A percentile compares a stretch with the other conserved stretches of the same genome.
Evolutionary conservation across 2,888 invertebrate species (phyloP).

Genomic region (Odiellus spinosus): DNA sequence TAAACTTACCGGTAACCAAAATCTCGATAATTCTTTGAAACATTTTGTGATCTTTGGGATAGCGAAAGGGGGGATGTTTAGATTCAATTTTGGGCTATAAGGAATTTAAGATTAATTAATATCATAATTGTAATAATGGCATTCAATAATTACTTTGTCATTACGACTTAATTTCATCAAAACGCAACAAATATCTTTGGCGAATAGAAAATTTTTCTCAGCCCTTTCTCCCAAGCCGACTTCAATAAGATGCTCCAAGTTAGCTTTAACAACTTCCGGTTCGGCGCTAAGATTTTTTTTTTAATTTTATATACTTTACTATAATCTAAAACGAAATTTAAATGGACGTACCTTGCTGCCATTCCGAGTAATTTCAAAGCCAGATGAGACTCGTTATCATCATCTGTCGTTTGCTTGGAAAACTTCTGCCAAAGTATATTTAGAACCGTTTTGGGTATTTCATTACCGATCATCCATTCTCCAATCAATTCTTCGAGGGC

Average conservation of each 20-base stretch:
- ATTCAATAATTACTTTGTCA: slow-evolving; percentile 21
- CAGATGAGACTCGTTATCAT: slow-evolving; percentile 52
- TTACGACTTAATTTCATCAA: slow-evolving; percentile 33
- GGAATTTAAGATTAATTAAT: not conserved
- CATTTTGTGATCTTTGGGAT: slow-evolving; percentile 38
- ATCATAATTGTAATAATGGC: slow-evolving; percentile 5
- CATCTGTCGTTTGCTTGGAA: slow-evolving; percentile 47
- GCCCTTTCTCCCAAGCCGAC: slow-evolving; percentile 47
- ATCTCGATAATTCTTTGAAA: slow-evolving; percentile 37
- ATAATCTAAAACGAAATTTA: not conserved
- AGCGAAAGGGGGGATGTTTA: slow-evolving; percentile 26
- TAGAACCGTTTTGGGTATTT: slow-evolving; percentile 21
- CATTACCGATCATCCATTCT: too few relatives aligned
- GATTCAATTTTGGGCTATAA: not conserved
- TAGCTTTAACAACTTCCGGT: slow-evolving; percentile 36
- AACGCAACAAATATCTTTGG: slow-evolving; percentile 42
- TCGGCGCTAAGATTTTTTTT: slow-evolving; percentile 27
- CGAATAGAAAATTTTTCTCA: slow-evolving; percentile 38
- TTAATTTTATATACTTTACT: not conserved
- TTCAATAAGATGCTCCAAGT: slow-evolving; percentile 53
- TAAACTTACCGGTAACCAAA: slow-evolving; percentile 32
- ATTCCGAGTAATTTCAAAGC: slow-evolving; percentile 62
- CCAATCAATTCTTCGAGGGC: too few relatives aligned
- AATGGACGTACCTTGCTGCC: slow-evolving; percentile 42
- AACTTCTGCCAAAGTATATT: slow-evolving; percentile 73